Percentiles rank a stretch among this genome's conserved stretches.
These are phyloP conservation scores for Gymnarchus niloticus DNA, from an alignment of 2,113 vertebrate species.

Conservation along the genomic window DNA sequence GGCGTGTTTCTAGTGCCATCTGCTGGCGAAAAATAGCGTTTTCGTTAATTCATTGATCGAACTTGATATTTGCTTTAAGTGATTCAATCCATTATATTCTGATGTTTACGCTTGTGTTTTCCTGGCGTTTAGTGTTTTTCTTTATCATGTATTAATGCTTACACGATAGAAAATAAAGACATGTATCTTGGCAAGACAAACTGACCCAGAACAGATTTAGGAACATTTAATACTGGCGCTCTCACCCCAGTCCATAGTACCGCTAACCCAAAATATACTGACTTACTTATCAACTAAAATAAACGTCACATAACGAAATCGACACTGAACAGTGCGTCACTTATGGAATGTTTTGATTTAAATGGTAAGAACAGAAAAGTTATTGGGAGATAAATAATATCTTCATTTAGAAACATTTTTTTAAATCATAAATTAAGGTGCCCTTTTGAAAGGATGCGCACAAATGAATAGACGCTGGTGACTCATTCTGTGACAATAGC, in stretches of 20 bases:
- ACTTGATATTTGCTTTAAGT: neutral
- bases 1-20: slow-evolving; percentile 59
- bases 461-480: no score
- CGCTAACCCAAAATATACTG: neutral
- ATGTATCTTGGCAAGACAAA: no score
- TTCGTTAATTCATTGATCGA: neutral
- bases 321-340: neutral
- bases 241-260: neutral
- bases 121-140: neutral
- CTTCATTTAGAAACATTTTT: no score
- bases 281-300: neutral
- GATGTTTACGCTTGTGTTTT: neutral
- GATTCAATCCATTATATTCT: neutral
- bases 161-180: no score
- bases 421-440: no score
- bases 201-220: neutral
- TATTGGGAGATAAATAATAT: no score
- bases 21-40: slow-evolving; percentile 38
- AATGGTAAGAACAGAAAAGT: no score
- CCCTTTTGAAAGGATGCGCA: no score
- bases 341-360: no score
- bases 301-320: neutral
- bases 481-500: no score
- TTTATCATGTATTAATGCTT: no score
- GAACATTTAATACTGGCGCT: neutral